Conservation (phyloP, 2,797 vertebrate species). For the Hippocampus kuda region DNA sequence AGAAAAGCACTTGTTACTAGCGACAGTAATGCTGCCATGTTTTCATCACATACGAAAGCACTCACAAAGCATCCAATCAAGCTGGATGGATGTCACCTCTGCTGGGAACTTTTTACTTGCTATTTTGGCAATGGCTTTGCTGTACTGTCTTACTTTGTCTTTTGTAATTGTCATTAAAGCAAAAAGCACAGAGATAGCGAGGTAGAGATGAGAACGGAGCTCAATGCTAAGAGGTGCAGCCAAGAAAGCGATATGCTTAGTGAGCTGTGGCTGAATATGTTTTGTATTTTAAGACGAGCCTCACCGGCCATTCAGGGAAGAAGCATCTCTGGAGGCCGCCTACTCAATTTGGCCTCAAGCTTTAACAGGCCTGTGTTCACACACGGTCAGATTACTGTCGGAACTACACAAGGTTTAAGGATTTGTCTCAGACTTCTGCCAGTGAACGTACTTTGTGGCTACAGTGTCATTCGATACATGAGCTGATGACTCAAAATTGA, state of each 20-base stretch:
- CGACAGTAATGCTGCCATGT: not conserved
- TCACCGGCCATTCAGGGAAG: slow-evolving; percentile 26
- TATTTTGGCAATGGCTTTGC: no score
- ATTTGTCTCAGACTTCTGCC: slow-evolving; percentile 16
- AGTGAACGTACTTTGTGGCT: not conserved
- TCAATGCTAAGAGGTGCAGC: not conserved
- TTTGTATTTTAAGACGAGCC: slow-evolving; percentile 36
- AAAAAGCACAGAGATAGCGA: not conserved
- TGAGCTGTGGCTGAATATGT: slow-evolving; percentile 18
- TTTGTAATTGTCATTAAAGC: not conserved
- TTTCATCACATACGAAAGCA: not conserved
- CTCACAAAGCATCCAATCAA: not conserved
- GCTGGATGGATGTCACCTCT: not conserved
- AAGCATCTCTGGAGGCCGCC: slow-evolving; percentile 40
- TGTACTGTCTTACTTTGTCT: no score
- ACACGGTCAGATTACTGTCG: slow-evolving; percentile 20
- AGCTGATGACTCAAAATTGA: not conserved
- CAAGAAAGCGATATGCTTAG: slow-evolving; percentile 4
- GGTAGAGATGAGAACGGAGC: not conserved
- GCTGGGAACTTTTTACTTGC: not conserved
- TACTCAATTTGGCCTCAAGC: slow-evolving; percentile 37
- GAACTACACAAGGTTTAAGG: slow-evolving; percentile 12
- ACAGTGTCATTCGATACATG: not conserved
- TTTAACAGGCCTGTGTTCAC: slow-evolving; percentile 20
- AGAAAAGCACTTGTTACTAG: not conserved